Percentiles rank a stretch among this genome's conserved stretches.
phyloP scores from a whole-genome alignment of 2,888 invertebrate species.

The Dione vanillae region DNA sequence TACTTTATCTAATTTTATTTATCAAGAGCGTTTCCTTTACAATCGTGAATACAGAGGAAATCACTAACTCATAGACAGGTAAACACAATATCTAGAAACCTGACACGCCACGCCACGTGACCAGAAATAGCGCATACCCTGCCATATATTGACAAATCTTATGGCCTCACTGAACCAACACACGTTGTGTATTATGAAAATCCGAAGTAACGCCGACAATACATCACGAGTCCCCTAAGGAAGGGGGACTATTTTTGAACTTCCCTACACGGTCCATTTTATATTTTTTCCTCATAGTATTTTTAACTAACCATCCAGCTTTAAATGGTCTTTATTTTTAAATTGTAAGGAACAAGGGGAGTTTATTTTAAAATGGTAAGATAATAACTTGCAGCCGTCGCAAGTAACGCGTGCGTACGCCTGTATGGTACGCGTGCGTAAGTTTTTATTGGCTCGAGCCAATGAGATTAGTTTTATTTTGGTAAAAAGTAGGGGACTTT shows the following conservation, averaged over 20 bases:
- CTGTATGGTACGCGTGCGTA: constrained; percentile 76
- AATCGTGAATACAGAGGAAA: constrained; percentile 52
- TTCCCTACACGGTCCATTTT: constrained; percentile 78
- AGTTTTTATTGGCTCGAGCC: constrained; percentile 77
- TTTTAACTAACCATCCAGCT: constrained; percentile 67
- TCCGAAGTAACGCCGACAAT: constrained; percentile 80
- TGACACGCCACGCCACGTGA: constrained; percentile 71
- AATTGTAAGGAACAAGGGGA: constrained; percentile 44
- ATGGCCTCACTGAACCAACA: constrained; percentile 80
- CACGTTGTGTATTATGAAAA: constrained; percentile 82
- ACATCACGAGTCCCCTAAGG: constrained; percentile 78
- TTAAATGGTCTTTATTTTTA: constrained; percentile 49
- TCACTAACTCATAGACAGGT: constrained; percentile 66
- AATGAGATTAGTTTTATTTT: constrained; percentile 65
- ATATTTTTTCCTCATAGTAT: constrained; percentile 79
- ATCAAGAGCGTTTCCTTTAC: background rate
- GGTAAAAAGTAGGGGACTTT: constrained; percentile 76
- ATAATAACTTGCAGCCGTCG: constrained; percentile 77
- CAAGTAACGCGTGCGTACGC: constrained; percentile 73
- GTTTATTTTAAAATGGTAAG: constrained; percentile 64
- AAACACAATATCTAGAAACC: constrained; percentile 73
- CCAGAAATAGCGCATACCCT: constrained; percentile 79
- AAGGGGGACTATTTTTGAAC: constrained; percentile 82
- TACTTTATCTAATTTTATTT: too few species aligned
- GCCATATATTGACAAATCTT: constrained; percentile 81